Percentiles rank a stretch among this genome's conserved stretches.
Conservation (phyloP, 2,797 vertebrate genomes). For the Miichthys miiuy region DNA sequence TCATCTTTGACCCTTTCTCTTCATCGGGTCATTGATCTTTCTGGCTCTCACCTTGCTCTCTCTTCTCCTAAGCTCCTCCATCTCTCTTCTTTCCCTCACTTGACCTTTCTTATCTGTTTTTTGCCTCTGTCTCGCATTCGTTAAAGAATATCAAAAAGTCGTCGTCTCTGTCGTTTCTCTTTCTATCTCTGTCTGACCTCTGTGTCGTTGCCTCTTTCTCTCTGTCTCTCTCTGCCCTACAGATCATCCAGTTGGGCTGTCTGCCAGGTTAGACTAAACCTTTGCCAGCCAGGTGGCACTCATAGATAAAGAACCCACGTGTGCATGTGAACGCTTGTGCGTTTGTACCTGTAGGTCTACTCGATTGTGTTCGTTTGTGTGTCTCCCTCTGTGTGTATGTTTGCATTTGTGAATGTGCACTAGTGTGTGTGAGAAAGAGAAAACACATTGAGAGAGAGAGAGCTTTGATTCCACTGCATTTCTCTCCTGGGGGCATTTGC, state of each 20-base stretch:
- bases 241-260: slow-evolving; percentile 59
- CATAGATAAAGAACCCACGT: slow-evolving; percentile 61
- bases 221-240: slow-evolving; percentile 51
- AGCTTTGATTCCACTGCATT: slow-evolving; percentile 74
- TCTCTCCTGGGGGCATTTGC: slow-evolving; percentile 76
- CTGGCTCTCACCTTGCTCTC: slow-evolving; percentile 58
- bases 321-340: slow-evolving; percentile 23
- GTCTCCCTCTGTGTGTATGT: slow-evolving; percentile 7
- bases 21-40: slow-evolving; percentile 73
- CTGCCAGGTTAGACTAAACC: slow-evolving; percentile 65
- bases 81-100: slow-evolving; percentile 36
- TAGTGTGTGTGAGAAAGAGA: slow-evolving; percentile 13
- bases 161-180: slow-evolving; percentile 29
- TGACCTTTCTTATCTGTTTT: slow-evolving; percentile 62
- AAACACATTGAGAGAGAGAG: slow-evolving; percentile 27
- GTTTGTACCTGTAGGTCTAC: slow-evolving; percentile 24
- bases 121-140: slow-evolving; percentile 23
- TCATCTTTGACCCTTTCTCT: slow-evolving; percentile 70
- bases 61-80: slow-evolving; percentile 52
- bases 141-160: slow-evolving; percentile 66
- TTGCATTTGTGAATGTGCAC: slow-evolving; percentile 25
- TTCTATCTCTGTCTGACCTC: slow-evolving; percentile 40
- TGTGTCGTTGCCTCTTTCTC: slow-evolving; percentile 31
- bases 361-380: slow-evolving; percentile 33
- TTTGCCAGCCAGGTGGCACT: slow-evolving; percentile 72